Conservation (phyloP, 2,113 vertebrate genomes). For the Athene cunicularia region DNA sequence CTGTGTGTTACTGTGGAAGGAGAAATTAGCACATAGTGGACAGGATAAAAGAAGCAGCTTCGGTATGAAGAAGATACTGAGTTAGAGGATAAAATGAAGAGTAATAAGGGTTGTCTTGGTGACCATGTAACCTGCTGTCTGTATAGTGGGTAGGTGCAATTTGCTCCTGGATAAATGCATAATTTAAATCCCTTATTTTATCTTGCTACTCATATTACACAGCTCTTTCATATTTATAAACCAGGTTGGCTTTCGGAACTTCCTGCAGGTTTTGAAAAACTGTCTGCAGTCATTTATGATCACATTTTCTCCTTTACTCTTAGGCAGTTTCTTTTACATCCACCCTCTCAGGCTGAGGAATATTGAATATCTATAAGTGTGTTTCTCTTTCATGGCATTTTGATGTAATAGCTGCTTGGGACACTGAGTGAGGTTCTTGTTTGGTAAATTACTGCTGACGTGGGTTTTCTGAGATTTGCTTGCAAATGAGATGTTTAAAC, state of each 20-base stretch:
- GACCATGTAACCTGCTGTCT: not conserved
- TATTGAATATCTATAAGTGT: not conserved
- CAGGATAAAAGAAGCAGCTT: not conserved
- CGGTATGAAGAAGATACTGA: not conserved
- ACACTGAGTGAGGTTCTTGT: not conserved
- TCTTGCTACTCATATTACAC: not conserved
- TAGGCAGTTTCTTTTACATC: not conserved
- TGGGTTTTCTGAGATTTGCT: not conserved
- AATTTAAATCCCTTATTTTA: constrained; percentile 25
- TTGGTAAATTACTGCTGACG: not conserved
- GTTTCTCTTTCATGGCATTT: not conserved
- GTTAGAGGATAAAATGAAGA: not conserved
- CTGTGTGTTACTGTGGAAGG: not conserved
- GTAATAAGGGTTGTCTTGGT: not conserved
- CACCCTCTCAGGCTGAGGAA: not conserved
- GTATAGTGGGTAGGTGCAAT: not conserved
- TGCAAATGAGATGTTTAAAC: not conserved
- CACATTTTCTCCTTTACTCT: not conserved
- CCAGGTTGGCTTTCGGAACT: not conserved
- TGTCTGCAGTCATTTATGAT: not conserved
- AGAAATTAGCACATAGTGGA: not conserved
- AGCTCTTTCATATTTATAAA: not conserved
- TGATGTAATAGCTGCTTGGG: constrained; percentile 17
- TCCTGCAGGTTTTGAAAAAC: not conserved
- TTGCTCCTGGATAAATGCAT: not conserved